Evolutionary conservation across 2,113 vertebrate genomes (phyloP), one percentile per base, ranked within the genome.

Genomic region (Hydrolagus affinis): DNA sequence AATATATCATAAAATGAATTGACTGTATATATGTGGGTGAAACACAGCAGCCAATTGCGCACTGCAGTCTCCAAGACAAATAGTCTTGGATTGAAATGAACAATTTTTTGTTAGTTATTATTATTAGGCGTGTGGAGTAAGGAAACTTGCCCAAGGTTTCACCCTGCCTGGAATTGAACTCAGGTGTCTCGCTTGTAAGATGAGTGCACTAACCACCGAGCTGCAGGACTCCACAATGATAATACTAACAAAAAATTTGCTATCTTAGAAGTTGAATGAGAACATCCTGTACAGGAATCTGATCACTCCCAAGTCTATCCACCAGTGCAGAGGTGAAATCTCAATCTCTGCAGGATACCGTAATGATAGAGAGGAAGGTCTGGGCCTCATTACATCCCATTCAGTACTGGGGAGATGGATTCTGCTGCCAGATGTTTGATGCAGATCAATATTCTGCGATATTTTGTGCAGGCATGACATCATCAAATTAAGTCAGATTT

Each of bases 341-440:
- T 75, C 76, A 21, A 17, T 32, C 62, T 83, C 62, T 10, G 4
- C 32, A 68, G 78, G 23, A 66, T 62, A 83, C 23, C 44, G 44
- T 30, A 30, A 83, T 66, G 78, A 62, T 59, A 32, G 28, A 3
- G 28, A 66, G 0, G 60, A 83, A 83, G 14, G 62, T 64, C 78
- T 83, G 78, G 25, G 62, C 23, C 78, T 83, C 78, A 68, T 80
- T 80, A 80, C 32, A 56, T 44, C 32, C 66, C 62, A 32, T 64
- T 28, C 78, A 8, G 17, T 68, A 12, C 60, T 19, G 62, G 14
- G 32, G 25, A 66, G 15, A 83, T 60, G 64, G 25, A 83, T 8
- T n/a, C 59, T 66, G 28, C 59, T 83, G 62, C 77, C 77, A 80
- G 77, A 80, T 80, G 77, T 60, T 80, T 80, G 25, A 62, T 64